These are phyloP conservation scores for Halictus quadricinctus DNA, from an alignment of 2,888 invertebrate genomes.

Conservation along the genomic window DNA sequence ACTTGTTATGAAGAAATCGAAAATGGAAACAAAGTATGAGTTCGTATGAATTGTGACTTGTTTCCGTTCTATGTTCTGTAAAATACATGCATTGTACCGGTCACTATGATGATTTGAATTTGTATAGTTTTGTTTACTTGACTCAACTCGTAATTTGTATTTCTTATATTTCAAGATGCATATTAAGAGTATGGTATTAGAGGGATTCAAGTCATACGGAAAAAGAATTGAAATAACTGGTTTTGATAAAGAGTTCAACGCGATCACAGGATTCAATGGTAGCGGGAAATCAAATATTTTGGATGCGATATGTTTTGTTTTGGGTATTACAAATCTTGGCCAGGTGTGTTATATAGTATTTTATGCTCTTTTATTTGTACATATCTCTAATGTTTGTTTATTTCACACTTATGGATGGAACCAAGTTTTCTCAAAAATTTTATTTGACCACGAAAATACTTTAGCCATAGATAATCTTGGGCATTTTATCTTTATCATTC, in stretches of 20 bases:
- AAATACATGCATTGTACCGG: slow-evolving; percentile 29
- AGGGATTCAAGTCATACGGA: slow-evolving; percentile 99
- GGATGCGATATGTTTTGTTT: slow-evolving; percentile 98
- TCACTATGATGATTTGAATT: slow-evolving; percentile 48
- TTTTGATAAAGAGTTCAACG: slow-evolving; percentile 98
- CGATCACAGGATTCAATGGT: slow-evolving; percentile 98
- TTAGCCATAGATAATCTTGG: too few relatives aligned
- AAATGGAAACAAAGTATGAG: not conserved
- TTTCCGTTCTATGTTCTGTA: slow-evolving; percentile 19
- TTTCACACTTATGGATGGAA: not conserved
- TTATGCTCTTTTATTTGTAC: slow-evolving; percentile 10
- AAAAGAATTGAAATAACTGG: slow-evolving; percentile 94
- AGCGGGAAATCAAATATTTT: slow-evolving; percentile 99
- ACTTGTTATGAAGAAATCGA: not conserved
- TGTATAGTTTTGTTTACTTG: slow-evolving; percentile 8
- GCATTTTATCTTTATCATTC: too few relatives aligned
- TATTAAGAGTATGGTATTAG: slow-evolving; percentile 95
- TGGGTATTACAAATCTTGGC: slow-evolving; percentile 96
- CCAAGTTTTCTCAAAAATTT: not conserved
- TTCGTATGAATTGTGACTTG: not conserved
- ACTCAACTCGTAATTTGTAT: slow-evolving; percentile 2
- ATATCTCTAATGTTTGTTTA: slow-evolving; percentile 13
- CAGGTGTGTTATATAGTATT: slow-evolving; percentile 87
- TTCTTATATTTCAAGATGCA: slow-evolving; percentile 86
- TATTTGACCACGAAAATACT: not conserved